phyloP scores from a whole-genome alignment of 2,888 invertebrate species.

The Disparrhopalites patrizii region DNA sequence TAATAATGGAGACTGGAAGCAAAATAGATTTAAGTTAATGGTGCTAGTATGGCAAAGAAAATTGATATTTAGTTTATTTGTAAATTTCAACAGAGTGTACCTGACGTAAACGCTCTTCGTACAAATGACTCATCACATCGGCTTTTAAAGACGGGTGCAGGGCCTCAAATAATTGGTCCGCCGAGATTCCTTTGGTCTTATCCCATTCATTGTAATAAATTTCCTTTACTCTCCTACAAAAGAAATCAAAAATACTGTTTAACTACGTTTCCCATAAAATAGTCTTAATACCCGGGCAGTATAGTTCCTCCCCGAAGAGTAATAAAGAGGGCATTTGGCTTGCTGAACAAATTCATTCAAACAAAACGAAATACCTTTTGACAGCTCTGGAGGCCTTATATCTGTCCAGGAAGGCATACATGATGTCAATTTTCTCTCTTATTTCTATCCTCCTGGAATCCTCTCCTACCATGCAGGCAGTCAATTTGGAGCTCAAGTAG shows the following conservation, averaged over 20 bases:
- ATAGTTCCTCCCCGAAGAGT: not conserved
- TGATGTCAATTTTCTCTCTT: slow-evolving; percentile 37
- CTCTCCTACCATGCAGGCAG: slow-evolving; percentile 41
- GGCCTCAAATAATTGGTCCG: slow-evolving; percentile 35
- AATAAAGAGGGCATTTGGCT: not conserved
- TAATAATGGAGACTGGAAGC: slow-evolving; percentile 28
- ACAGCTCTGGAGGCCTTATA: slow-evolving; percentile 32
- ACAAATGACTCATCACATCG: slow-evolving; percentile 43
- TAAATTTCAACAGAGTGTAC: too few species aligned
- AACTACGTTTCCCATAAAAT: too few species aligned
- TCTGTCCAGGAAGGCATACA: slow-evolving; percentile 36
- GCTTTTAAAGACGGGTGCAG: slow-evolving; percentile 42
- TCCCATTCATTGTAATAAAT: slow-evolving; percentile 43
- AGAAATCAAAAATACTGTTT: not conserved
- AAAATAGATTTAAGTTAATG: not conserved
- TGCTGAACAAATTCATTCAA: too few species aligned
- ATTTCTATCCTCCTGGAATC: slow-evolving; percentile 38
- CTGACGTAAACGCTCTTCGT: slow-evolving; percentile 33
- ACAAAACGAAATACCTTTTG: slow-evolving; percentile 25
- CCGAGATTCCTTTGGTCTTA: slow-evolving; percentile 37
- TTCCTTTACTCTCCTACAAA: slow-evolving; percentile 41
- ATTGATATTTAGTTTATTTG: too few species aligned
- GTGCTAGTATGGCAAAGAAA: not conserved
- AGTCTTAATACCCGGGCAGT: too few species aligned
- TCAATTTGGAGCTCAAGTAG: slow-evolving; percentile 34